phyloP scores from a whole-genome alignment of 2,797 vertebrate species.

The Remorina albescens region DNA sequence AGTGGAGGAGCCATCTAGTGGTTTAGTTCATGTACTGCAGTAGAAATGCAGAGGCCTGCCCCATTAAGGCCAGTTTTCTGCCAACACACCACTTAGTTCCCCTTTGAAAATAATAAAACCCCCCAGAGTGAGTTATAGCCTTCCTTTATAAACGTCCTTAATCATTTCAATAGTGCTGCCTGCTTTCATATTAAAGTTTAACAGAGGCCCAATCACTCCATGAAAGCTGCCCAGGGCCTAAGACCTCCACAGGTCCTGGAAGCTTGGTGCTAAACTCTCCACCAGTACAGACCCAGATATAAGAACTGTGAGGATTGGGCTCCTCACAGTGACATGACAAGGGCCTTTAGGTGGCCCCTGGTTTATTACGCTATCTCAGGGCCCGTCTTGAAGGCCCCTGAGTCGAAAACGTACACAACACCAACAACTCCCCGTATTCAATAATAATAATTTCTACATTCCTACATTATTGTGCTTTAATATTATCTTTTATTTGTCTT shows the following conservation, averaged over 20 bases:
- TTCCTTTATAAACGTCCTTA: neutral
- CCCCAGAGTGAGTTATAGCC: neutral
- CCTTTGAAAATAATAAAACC: neutral
- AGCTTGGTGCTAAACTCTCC: too few relatives aligned
- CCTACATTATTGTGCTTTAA: too few relatives aligned
- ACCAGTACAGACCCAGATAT: too few relatives aligned
- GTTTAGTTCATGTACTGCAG: constrained; percentile 33
- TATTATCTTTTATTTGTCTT: too few relatives aligned
- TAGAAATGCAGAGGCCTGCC: neutral
- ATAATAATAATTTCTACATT: too few relatives aligned
- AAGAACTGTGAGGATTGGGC: neutral
- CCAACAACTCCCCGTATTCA: too few relatives aligned
- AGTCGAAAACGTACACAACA: too few relatives aligned
- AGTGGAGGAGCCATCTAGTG: constrained; percentile 65
- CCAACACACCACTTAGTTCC: too few relatives aligned
- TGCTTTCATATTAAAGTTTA: neutral
- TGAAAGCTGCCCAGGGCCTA: too few relatives aligned
- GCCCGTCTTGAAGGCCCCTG: too few relatives aligned
- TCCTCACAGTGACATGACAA: neutral
- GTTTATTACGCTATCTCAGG: neutral
- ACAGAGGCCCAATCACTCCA: neutral
- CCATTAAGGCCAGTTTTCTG: neutral
- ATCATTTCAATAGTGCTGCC: neutral
- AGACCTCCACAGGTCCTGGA: neutral
- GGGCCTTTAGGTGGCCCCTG: neutral